Evolutionary conservation across 2,113 vertebrate species (phyloP), one percentile per base, ranked within the genome.

Genomic region (Bubo blakistoni): DNA sequence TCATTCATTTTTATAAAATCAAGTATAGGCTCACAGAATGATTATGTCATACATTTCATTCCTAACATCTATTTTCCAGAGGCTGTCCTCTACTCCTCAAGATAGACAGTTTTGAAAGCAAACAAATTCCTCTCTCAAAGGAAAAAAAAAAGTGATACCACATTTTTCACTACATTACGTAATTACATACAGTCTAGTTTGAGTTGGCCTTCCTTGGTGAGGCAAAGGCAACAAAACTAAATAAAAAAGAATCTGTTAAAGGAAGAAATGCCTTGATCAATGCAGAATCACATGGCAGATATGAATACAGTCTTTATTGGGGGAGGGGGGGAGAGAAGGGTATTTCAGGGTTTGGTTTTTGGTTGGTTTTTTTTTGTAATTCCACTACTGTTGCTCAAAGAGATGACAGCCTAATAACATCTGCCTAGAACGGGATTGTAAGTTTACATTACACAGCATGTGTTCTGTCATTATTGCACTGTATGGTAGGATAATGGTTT

Each of bases 381-480:
- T 71, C 70, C 44, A 38, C n/a, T 57, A 42, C 72, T 92, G 74
- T 91, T 88, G 54, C 77, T 92, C 26, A 8, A 72, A 86, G 81
- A 96, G 95, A 95, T 66, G 97, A 96, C 97, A 98, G 92, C 62
- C 90, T 97, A 97, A 97, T 97, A 93, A 92, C 72, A 85, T 94
- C 96, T 96, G 93, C 96, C 88, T 94, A 88, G 92, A 88, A 88
- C 59, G 72, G 55, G 73, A 92, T 87, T 96, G 86, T 72, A 95
- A 95, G 88, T 98, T 98, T 97, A 97, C 95, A 97, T 97, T 95
- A 90, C 91, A 66, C 81, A 63, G 97, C 90, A 63, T 91, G 97
- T 97, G 92, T 95, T 94, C 97, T 95, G 62, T 96, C 92, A 88
- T 97, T 96, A 97, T 54, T 70, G 88, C 77, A 78, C n/a, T 40